These are phyloP conservation scores for Ctenopoma multispine DNA, from an alignment of 2,797 vertebrate genomes.

Conservation along the genomic window DNA sequence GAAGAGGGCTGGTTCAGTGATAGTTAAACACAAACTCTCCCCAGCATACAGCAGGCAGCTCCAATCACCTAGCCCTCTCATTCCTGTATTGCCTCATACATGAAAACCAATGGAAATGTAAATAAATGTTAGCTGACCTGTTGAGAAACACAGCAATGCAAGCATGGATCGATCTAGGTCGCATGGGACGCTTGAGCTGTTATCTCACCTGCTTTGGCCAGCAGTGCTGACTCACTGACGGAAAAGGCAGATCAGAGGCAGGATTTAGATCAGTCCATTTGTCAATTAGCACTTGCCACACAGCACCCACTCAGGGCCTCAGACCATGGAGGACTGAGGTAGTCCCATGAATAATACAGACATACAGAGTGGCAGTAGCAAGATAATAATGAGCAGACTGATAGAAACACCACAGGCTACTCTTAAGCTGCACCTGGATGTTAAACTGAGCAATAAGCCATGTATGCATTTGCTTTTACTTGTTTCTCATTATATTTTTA, in stretches of 20 bases:
- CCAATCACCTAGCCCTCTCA: slow-evolving; percentile 12
- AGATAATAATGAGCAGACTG: slow-evolving; percentile 52
- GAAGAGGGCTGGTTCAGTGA: slow-evolving; percentile 1
- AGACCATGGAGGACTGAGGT: background rate
- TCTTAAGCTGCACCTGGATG: slow-evolving; percentile 45
- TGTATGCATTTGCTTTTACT: slow-evolving; percentile 43
- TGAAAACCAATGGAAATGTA: slow-evolving; percentile 44
- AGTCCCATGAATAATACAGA: slow-evolving; percentile 46
- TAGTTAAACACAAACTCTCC: slow-evolving; percentile 31
- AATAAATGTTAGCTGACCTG: slow-evolving; percentile 34
- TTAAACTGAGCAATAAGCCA: slow-evolving; percentile 33
- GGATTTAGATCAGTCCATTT: slow-evolving; percentile 54
- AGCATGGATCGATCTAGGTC: slow-evolving; percentile 36
- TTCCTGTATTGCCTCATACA: slow-evolving; percentile 12
- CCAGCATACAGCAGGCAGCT: slow-evolving; percentile 27
- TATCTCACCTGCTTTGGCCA: slow-evolving; percentile 45
- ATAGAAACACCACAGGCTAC: slow-evolving; percentile 27
- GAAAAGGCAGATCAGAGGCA: slow-evolving; percentile 43
- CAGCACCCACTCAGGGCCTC: slow-evolving; percentile 26
- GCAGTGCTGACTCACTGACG: slow-evolving; percentile 18
- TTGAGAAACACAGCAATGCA: background rate
- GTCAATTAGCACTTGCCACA: slow-evolving; percentile 55
- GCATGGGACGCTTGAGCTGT: slow-evolving; percentile 22
- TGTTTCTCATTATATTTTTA: slow-evolving; percentile 47
- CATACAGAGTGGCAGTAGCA: slow-evolving; percentile 23